These are phyloP conservation scores for Toxotes chatareus DNA, from an alignment of 2,113 vertebrate genomes.

Conservation along the genomic window DNA sequence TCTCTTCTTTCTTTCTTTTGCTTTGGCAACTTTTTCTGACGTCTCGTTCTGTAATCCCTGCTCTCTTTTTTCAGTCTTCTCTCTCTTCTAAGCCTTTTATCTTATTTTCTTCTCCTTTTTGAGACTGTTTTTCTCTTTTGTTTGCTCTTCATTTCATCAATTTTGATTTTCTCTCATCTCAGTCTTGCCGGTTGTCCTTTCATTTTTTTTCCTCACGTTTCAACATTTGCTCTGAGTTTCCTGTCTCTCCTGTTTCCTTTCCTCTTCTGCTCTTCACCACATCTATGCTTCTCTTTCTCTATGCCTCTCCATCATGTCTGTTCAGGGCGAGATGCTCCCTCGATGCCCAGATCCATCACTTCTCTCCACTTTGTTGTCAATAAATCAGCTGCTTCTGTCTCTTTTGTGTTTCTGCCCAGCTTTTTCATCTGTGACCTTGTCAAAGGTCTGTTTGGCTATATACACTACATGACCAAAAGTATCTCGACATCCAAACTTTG, in stretches of 20 bases:
- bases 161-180: background rate
- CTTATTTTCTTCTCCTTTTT: background rate
- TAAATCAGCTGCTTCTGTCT: conserved; percentile 72
- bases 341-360: conserved; percentile 63
- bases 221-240: conserved; percentile 14
- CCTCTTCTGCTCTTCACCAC: conserved; percentile 9
- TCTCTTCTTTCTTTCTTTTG: conserved; percentile 24
- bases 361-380: conserved; percentile 68
- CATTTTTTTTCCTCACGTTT: conserved; percentile 8
- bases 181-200: background rate
- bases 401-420: conserved; percentile 42
- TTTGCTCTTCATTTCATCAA: conserved; percentile 1
- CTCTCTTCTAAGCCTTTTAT: conserved; percentile 18
- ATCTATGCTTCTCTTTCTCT: conserved; percentile 13
- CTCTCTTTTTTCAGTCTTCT: conserved; percentile 2
- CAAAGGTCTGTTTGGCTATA: conserved; percentile 33
- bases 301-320: conserved; percentile 42
- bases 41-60: conserved; percentile 28
- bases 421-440: conserved; percentile 58
- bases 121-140: background rate
- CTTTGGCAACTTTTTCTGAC: background rate
- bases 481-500: conserved; percentile 13
- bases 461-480: background rate
- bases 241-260: conserved; percentile 5
- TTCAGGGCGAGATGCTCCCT: conserved; percentile 64